These are phyloP conservation scores for Cantharis rufa DNA, from an alignment of 2,888 invertebrate genomes.

Conservation along the genomic window DNA sequence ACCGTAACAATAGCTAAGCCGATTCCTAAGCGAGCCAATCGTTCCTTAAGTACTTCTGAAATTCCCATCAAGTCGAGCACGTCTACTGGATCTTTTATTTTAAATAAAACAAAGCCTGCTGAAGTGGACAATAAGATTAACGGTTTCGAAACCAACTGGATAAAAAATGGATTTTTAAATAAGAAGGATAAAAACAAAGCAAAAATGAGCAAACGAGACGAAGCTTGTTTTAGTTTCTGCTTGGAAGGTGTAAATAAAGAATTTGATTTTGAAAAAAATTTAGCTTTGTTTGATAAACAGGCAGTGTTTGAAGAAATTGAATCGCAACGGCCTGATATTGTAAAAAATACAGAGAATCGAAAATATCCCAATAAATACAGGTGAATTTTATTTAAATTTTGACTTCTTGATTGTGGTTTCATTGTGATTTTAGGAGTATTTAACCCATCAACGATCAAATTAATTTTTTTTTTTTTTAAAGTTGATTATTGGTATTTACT, in stretches of 20 bases:
- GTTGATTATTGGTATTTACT: too few relatives aligned
- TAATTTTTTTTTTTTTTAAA: too few relatives aligned
- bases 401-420: too few relatives aligned
- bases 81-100: constrained; percentile 45
- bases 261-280: constrained; percentile 94
- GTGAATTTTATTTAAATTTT: constrained; percentile 31
- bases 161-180: constrained; percentile 52
- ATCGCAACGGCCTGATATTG: constrained; percentile 65
- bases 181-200: constrained; percentile 60
- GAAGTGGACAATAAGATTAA: constrained; percentile 46
- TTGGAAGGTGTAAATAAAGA: constrained; percentile 72
- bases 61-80: constrained; percentile 53
- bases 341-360: constrained; percentile 58
- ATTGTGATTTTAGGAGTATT: too few relatives aligned
- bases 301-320: constrained; percentile 76
- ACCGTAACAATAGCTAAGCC: constrained; percentile 61
- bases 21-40: constrained; percentile 59
- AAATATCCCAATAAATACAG: constrained; percentile 48
- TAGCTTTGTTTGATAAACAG: constrained; percentile 87
- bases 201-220: constrained; percentile 61
- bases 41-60: constrained; percentile 54
- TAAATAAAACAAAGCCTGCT: constrained; percentile 52
- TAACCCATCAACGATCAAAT: too few relatives aligned
- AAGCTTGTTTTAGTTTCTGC: constrained; percentile 78
- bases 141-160: constrained; percentile 6